phyloP scores from a whole-genome alignment of 1,140 invertebrate genomes.

The Centruroides sculpturatus region DNA sequence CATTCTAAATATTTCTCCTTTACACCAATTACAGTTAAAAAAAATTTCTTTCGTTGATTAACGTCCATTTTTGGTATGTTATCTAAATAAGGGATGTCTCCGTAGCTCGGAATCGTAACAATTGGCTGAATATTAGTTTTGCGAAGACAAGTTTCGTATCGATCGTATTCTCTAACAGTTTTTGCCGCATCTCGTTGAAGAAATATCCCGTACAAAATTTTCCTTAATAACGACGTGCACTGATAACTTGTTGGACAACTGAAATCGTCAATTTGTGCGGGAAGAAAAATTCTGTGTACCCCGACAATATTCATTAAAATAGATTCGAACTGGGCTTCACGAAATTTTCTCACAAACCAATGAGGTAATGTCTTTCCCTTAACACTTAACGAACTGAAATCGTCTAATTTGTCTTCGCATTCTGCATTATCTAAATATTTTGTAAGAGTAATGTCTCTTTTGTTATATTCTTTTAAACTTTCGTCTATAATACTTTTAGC shows the following conservation, averaged over 20 bases:
- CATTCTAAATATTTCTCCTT: slow-evolving; percentile 19
- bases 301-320: slow-evolving; percentile 50
- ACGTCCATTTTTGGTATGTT: slow-evolving; percentile 12
- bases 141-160: slow-evolving; percentile 20
- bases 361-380: slow-evolving; percentile 29
- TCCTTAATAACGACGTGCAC: slow-evolving; percentile 45
- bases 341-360: slow-evolving; percentile 48
- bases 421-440: too few relatives aligned
- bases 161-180: slow-evolving; percentile 25
- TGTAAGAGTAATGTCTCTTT: neutral
- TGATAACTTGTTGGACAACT: slow-evolving; percentile 39
- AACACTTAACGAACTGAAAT: slow-evolving; percentile 14
- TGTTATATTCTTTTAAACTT: neutral
- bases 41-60: slow-evolving; percentile 10
- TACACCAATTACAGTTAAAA: slow-evolving; percentile 18
- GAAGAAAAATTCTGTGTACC: slow-evolving; percentile 46
- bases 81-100: slow-evolving; percentile 18
- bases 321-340: slow-evolving; percentile 39
- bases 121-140: slow-evolving; percentile 22
- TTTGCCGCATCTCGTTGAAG: slow-evolving; percentile 25
- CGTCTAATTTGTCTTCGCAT: neutral
- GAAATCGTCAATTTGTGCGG: slow-evolving; percentile 57
- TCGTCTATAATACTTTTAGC: slow-evolving; percentile 10
- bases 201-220: slow-evolving; percentile 48
- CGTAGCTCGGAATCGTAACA: slow-evolving; percentile 15